Base-by-base conservation (phyloP, 2,797 vertebrate species). In the Uromys caudimaculatus region DNA sequence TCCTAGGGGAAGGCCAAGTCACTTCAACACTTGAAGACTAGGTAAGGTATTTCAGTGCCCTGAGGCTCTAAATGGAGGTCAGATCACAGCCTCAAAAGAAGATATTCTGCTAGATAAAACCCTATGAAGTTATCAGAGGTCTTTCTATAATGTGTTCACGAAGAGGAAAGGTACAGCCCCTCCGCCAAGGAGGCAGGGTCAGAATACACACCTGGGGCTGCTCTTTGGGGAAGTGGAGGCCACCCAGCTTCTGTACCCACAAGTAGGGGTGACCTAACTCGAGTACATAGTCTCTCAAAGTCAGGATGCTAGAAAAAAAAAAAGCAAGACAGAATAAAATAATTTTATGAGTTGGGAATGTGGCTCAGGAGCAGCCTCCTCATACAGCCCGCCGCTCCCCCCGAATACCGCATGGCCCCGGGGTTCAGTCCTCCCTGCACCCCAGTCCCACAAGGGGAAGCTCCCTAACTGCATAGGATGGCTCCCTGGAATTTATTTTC, bases 161-260 rank as follows among this genome's bases (percentile, higher is more conserved):
- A 38, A n/a, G 17, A 69, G 54, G 62, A 17, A 16, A 56, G 14
- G 67, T 12, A 54, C 27, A 52, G 27, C 5, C 56, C 23, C 27
- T 73, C 6, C 85, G 60, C n/a, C 19, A 83, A 64, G 76, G 3
- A 77, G 60, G 75, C 19, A 1, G 1, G 35, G 50, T n/a, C 35
- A 90, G 79, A 27, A 17, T 78, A 91, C 97, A 0, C 67, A 99
- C 99, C 99, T 99, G 99, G 27, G 99, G 99, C 79, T 98, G 96
- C 0, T 99, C 99, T 97, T 98, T 99, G 67, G 99, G 99, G 98
- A 99, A 99, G 94, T 99, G 99, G 9, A 99, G 98, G 35, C 99
- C 99, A 0, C 99, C 99, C 7, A 99, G 98, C 97, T 98, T 99
- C 99, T 99, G 99, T 78, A 99, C 99, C 99, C 99, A 99, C 97